Conservation (phyloP, 1,140 invertebrate species). For the Anastrepha ludens region DNA sequence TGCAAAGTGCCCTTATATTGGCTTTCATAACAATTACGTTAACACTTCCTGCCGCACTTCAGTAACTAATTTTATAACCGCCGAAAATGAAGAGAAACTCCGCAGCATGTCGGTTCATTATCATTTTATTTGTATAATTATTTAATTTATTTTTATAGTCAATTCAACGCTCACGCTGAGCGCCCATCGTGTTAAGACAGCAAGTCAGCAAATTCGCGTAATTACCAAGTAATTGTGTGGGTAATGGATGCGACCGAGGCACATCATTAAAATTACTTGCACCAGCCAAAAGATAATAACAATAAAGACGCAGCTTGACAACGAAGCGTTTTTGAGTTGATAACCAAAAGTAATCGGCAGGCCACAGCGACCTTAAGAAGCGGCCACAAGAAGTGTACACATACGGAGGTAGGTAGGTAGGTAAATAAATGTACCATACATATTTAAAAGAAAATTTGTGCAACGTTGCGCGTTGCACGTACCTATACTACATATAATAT, state of each 20-base stretch:
- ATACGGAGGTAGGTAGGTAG: not conserved
- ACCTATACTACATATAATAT: too few species aligned
- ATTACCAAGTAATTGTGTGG: constrained; percentile 51
- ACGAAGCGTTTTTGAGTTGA: constrained; percentile 24
- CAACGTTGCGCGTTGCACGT: not conserved
- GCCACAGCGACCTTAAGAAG: not conserved
- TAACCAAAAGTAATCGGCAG: constrained; percentile 32
- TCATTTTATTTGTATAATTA: constrained; percentile 48
- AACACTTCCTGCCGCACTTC: constrained; percentile 49
- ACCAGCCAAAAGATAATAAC: constrained; percentile 44
- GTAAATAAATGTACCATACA: not conserved
- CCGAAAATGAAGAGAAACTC: constrained; percentile 15
- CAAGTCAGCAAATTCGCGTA: constrained; percentile 46
- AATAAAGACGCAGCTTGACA: constrained; percentile 48
- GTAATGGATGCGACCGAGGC: constrained; percentile 39
- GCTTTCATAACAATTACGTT: constrained; percentile 40
- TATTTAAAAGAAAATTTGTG: not conserved
- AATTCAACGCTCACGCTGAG: constrained; percentile 45
- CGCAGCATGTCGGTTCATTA: constrained; percentile 18
- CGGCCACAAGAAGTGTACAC: not conserved
- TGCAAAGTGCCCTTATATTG: constrained; percentile 9
- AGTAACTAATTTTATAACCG: constrained; percentile 48
- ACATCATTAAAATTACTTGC: constrained; percentile 46
- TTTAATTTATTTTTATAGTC: constrained; percentile 52
- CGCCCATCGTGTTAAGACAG: not conserved